Percentiles rank a stretch among this genome's conserved stretches.
Conservation (phyloP, 2,113 vertebrate genomes). For the Burhinus bistriatus region DNA sequence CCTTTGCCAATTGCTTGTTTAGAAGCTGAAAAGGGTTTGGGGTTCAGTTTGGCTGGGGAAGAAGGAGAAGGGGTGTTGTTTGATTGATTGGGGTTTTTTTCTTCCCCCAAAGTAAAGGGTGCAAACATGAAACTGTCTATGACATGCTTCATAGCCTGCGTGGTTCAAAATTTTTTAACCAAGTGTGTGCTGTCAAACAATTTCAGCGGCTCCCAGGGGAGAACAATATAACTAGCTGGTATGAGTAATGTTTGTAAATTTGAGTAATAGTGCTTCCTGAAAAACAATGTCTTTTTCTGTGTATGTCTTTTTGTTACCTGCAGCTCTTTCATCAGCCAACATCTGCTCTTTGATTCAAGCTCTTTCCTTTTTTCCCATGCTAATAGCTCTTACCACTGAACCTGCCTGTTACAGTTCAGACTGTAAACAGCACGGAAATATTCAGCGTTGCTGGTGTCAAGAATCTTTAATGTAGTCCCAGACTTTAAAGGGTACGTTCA, state of each 20-base stretch:
- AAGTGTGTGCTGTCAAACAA: background rate
- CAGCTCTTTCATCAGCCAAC: constrained; percentile 23
- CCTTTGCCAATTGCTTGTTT: background rate
- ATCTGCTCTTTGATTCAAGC: constrained; percentile 21
- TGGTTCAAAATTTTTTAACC: background rate
- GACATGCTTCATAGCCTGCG: background rate
- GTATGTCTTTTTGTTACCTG: constrained; percentile 12
- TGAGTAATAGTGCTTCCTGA: background rate
- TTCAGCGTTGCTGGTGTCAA: background rate
- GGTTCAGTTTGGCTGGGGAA: background rate
- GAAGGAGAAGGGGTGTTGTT: background rate
- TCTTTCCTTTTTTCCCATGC: constrained; percentile 18
- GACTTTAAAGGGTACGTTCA: background rate
- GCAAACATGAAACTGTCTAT: background rate
- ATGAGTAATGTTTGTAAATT: constrained; percentile 7
- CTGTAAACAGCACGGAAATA: constrained; percentile 18
- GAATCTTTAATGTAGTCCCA: background rate
- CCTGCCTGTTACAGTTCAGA: background rate
- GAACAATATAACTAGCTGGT: background rate
- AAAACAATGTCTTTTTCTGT: background rate
- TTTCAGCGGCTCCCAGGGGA: background rate
- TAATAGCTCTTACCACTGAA: constrained; percentile 36
- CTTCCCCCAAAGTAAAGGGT: background rate
- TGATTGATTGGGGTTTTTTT: background rate
- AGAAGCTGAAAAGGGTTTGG: background rate